Evolutionary conservation across 2,888 invertebrate species (phyloP).

Genomic region (Drosophila meridiana): DNA sequence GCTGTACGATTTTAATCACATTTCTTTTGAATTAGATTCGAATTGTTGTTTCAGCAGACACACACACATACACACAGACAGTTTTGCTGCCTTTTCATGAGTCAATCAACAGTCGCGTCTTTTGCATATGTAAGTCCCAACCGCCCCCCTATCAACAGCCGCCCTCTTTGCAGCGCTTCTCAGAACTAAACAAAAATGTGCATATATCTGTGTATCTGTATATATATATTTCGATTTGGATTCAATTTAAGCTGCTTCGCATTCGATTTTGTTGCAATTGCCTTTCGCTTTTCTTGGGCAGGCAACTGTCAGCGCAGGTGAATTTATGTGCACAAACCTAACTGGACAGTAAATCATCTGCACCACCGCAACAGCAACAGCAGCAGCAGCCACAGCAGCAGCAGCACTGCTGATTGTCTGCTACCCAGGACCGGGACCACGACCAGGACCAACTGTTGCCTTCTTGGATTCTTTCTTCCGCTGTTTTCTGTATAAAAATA

Average conservation of each 20-base stretch:
- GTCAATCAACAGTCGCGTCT: conserved; percentile 63
- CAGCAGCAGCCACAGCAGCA: conserved; percentile 16
- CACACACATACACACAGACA: conserved; percentile 5
- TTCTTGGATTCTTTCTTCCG: conserved; percentile 12
- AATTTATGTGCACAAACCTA: conserved; percentile 83
- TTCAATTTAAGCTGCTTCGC: conserved; percentile 57
- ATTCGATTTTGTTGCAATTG: conserved; percentile 47
- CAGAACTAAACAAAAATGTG: conserved; percentile 54
- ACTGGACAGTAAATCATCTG: conserved; percentile 84
- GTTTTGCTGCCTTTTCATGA: conserved; percentile 66
- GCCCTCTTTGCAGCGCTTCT: conserved; percentile 38
- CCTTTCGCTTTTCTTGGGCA: conserved; percentile 72
- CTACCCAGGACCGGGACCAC: conserved; percentile 11
- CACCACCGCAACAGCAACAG: conserved; percentile 42
- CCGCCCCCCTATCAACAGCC: background rate
- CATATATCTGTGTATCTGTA: conserved; percentile 12
- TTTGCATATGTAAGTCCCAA: conserved; percentile 51
- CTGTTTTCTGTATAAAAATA: conserved; percentile 26
- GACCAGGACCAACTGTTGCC: conserved; percentile 30
- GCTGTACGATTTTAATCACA: conserved; percentile 78
- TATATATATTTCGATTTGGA: conserved; percentile 55
- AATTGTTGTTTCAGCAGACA: conserved; percentile 57
- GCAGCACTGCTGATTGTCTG: conserved; percentile 58
- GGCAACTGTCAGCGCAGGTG: conserved; percentile 82
- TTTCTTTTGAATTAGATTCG: conserved; percentile 79